These are phyloP conservation scores for Polydesmus complanatus DNA, from an alignment of 2,888 invertebrate species.

Conservation along the genomic window DNA sequence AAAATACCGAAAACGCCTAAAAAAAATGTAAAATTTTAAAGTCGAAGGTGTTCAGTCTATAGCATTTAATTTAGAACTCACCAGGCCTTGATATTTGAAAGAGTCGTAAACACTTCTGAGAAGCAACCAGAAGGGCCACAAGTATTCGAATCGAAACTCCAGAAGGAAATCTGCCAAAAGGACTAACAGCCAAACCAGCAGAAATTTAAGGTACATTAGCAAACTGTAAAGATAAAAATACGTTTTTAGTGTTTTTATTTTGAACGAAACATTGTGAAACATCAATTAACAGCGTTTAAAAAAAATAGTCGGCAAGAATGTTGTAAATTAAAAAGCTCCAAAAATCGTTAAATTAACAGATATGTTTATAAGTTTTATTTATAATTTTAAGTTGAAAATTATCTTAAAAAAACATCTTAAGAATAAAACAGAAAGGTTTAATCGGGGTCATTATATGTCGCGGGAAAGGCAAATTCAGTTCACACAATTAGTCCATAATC, in stretches of 20 bases:
- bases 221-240: conserved; percentile 53
- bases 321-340: not conserved
- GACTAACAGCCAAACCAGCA: conserved; percentile 86
- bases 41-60: not conserved
- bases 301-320: not conserved
- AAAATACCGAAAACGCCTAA: conserved; percentile 94
- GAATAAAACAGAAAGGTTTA: not conserved
- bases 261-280: not conserved
- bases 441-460: not conserved
- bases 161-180: conserved; percentile 90
- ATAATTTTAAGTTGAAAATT: not conserved
- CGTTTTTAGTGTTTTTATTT: conserved; percentile 2
- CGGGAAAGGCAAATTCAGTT: not conserved
- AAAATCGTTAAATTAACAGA: not conserved
- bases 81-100: conserved; percentile 94
- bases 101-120: conserved; percentile 91
- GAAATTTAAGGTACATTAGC: conserved; percentile 85
- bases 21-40: conserved; percentile 21
- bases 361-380: not conserved
- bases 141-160: conserved; percentile 96
- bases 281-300: too few relatives aligned
- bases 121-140: conserved; percentile 97
- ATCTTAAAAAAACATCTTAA: too few relatives aligned
- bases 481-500: not conserved
- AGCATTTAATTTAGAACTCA: conserved; percentile 38